Evolutionary conservation across 2,113 vertebrate species (phyloP), one percentile per base, ranked within the genome.

Genomic region (Zapus hudsonius): DNA sequence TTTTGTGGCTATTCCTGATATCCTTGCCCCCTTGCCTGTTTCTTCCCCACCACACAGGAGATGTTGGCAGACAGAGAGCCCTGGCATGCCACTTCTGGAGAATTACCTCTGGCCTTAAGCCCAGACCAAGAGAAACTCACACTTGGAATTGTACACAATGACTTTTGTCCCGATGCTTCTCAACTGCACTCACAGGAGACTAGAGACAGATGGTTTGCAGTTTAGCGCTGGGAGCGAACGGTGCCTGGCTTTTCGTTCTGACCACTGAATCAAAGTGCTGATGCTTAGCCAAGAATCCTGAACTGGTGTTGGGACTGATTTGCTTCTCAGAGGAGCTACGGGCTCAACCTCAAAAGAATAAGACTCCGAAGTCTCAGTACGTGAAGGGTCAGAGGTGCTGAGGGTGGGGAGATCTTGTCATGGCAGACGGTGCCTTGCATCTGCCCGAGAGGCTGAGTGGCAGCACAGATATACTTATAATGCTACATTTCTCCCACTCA

Each of bases 201-300:
- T 64, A 70, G 92, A 94, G 92, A 47, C 19, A 59, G 67, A 47
- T 59, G 72, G 12, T 31, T 78, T 88, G 25, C 73, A 87, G 47
- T 33, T 81, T 70, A 88, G 47, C 76, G 15, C 47, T 1, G 0
- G 11, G 61, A 93, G 69, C 76, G 61, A 74, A 92, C 75, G 9
- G 75, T 74, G 67, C 23, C 90, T 79, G 85, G 23, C 74, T 92
- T 96, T 90, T n/a, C 36, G 27, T 69, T 89, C 89, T 89, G 76
- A 92, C 83, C 44, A 25, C 31, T 92, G 76, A 55, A 22, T 82
- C 12, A 36, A 85, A 93, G 31, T 52, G 3, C 31, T 57, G 63
- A 1, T 17, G 15, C n/a, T 81, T 38, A 83, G 66, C 19, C 72
- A 91, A 79, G 76, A 84, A 74, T 90, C 72, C 86, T 84, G 80